Conservation (phyloP, 2,797 vertebrate species). For the Coreius guichenoti region DNA sequence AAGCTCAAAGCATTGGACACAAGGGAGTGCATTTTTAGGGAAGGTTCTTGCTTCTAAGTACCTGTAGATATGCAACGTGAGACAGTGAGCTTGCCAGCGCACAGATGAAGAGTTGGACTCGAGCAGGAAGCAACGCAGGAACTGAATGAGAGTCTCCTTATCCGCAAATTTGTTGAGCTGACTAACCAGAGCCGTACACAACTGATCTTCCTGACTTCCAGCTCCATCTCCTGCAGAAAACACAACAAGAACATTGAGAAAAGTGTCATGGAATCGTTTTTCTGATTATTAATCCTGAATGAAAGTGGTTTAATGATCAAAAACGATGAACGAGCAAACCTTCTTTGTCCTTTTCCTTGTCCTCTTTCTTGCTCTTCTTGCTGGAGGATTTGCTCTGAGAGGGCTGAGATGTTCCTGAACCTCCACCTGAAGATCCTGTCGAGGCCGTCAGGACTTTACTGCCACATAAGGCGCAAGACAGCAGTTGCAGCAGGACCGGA, state of each 20-base stretch:
- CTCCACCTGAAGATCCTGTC: constrained; percentile 80
- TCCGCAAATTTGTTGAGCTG: constrained; percentile 98
- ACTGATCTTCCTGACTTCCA: constrained; percentile 95
- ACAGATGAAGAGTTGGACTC: constrained; percentile 97
- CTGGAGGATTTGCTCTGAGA: constrained; percentile 94
- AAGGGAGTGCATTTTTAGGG: background rate
- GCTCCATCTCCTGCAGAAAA: constrained; percentile 83
- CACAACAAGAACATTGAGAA: background rate
- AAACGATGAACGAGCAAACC: constrained; percentile 64
- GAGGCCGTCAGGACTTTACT: constrained; percentile 91
- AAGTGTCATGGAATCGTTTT: background rate
- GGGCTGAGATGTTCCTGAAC: constrained; percentile 83
- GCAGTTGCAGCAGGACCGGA: constrained; percentile 92
- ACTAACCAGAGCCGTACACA: constrained; percentile 95
- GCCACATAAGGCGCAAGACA: constrained; percentile 97
- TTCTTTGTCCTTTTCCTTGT: constrained; percentile 97
- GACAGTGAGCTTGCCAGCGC: constrained; percentile 98
- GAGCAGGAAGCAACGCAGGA: constrained; percentile 94
- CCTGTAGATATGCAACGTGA: constrained; percentile 98
- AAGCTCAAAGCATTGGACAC: background rate
- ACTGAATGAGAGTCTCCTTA: constrained; percentile 97
- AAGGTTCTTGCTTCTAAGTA: constrained; percentile 61
- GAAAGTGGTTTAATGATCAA: background rate
- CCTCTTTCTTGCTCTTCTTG: constrained; percentile 99
- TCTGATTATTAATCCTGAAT: background rate